Percentiles rank a stretch among this genome's conserved stretches.
These are phyloP conservation scores for Vireo griseus DNA, from an alignment of 2,797 vertebrate genomes.

Conservation along the genomic window DNA sequence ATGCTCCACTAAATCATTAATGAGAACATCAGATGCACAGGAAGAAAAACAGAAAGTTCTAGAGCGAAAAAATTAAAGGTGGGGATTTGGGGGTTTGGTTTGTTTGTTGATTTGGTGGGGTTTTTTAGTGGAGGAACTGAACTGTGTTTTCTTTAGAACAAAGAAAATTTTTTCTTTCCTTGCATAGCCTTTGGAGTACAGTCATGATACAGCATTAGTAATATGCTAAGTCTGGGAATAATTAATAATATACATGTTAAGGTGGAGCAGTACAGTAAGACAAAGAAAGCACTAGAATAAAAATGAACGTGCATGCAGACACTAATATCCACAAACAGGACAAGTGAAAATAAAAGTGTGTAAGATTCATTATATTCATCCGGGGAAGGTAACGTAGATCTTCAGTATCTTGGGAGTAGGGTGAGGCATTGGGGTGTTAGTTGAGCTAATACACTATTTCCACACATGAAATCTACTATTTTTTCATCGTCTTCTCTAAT, in stretches of 20 bases:
- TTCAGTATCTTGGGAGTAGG: fast-evolving
- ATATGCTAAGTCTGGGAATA: not conserved
- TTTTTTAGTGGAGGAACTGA: not conserved
- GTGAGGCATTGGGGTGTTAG: not conserved
- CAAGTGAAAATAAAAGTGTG: not conserved
- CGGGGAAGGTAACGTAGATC: not conserved
- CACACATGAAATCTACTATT: not conserved
- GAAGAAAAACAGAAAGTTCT: not conserved
- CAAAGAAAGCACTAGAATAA: not conserved
- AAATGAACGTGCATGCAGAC: not conserved
- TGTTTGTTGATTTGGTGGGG: not conserved
- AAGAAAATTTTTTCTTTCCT: not conserved
- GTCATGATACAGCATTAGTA: not conserved
- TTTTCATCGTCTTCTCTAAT: not conserved
- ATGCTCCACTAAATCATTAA: not conserved
- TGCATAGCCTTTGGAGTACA: not conserved
- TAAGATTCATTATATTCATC: not conserved
- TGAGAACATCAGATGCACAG: not conserved
- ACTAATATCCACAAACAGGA: not conserved
- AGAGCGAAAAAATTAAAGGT: not conserved
- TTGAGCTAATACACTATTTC: not conserved
- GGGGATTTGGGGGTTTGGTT: not conserved
- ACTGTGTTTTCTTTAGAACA: not conserved
- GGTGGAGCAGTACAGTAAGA: not conserved
- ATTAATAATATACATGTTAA: not conserved